Evolutionary conservation across 2,797 vertebrate genomes (phyloP), one percentile per base, ranked within the genome.

Genomic region (Bradypus variegatus): DNA sequence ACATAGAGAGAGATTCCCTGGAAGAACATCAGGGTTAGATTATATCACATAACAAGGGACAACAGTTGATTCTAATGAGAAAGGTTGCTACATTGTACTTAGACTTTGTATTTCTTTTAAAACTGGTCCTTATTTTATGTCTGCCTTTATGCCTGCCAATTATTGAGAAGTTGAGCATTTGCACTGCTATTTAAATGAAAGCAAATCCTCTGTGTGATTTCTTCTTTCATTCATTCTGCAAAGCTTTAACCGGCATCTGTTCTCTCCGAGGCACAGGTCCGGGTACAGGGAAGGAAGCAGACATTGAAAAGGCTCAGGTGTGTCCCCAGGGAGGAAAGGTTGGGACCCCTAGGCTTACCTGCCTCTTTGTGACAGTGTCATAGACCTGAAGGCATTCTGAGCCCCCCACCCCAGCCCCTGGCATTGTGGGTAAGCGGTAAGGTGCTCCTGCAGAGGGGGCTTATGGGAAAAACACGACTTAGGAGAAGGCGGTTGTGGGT

Each of bases 121-220:
- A 48, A 85, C 8, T 1, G 13, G 58, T 25, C 83, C 65, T 88
- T 36, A 19, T 14, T 92, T 83, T 29, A 23, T 15, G 81, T 92
- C 91, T 91, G 53, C 45, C 33, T 69, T 94, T 89, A 55, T 5
- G 58, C 67, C 91, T 94, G 87, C 75, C 78, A 45, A 12, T 87
- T 85, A 31, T 1, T 1, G 81, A 64, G 92, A 1, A 1, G 38
- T 23, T 21, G 79, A 38, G 36, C 31, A 0, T 72, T 31, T 23
- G 65, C 25, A 53, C 7, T 48, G 73, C 89, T 11, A 9, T 31
- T 91, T 55, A 27, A 80, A 58, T 45, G 36, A 50, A 75, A 81
- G 90, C 88, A 84, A 86, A 8, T 27, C 31, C 15, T 3, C 6
- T 15, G 27, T 18, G 50, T 2, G n/a, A 45, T 10, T 31, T 6